Evolutionary conservation across 1,140 invertebrate species (phyloP).

Genomic region (Drosophila pandora): DNA sequence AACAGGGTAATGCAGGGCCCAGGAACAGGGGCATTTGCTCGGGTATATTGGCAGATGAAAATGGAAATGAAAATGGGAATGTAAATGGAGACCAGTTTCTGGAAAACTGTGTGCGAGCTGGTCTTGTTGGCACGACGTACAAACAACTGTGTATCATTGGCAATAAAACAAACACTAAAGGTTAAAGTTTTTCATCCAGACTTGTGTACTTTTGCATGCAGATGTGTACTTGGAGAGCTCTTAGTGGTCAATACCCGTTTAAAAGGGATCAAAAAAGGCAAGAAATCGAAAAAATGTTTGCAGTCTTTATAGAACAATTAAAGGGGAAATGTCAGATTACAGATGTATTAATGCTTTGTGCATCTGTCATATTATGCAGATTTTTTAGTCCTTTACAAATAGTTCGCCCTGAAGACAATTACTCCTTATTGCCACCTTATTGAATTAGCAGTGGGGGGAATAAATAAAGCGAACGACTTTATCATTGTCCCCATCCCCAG

Average conservation of each 20-base stretch:
- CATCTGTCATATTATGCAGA: not conserved
- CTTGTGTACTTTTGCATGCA: slow-evolving; percentile 33
- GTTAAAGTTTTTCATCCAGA: slow-evolving; percentile 47
- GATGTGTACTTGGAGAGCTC: slow-evolving; percentile 11
- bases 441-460: slow-evolving; percentile 36
- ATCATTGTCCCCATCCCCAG: slow-evolving; percentile 29
- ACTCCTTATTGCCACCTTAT: slow-evolving; percentile 29
- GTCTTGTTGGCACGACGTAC: slow-evolving; percentile 14
- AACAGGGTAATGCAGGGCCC: slow-evolving; percentile 7
- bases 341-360: not conserved
- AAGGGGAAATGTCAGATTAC: not conserved
- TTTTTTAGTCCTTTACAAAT: not conserved
- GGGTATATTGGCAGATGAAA: slow-evolving; percentile 6
- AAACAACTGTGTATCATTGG: slow-evolving; percentile 56
- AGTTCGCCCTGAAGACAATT: slow-evolving; percentile 7
- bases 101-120: slow-evolving; percentile 7
- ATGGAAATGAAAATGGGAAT: slow-evolving; percentile 29
- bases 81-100: slow-evolving; percentile 7
- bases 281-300: slow-evolving; percentile 2
- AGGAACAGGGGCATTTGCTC: slow-evolving; percentile 1
- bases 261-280: not conserved
- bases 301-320: not conserved
- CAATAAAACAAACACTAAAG: slow-evolving; percentile 68
- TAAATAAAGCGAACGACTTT: slow-evolving; percentile 43
- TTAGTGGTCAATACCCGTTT: slow-evolving; percentile 6